Evolutionary conservation across 2,113 vertebrate genomes (phyloP), one percentile per base, ranked within the genome.

Genomic region (Lontra canadensis): DNA sequence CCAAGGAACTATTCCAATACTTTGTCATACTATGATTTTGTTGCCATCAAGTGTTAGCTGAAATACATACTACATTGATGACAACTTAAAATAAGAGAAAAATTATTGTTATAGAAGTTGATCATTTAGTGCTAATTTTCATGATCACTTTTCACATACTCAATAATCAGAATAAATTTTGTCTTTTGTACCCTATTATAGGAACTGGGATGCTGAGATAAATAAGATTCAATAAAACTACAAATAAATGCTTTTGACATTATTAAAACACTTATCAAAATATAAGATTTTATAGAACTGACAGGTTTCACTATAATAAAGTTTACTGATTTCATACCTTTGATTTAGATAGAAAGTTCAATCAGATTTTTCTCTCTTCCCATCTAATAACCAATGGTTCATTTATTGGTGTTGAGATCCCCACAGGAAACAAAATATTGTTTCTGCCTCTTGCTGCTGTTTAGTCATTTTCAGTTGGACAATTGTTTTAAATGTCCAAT

Each of bases 241-340:
- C 25, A 88, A 88, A 92, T 39, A 63, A 88, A 36, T 6, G 6
- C 78, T 88, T 76, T 86, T 57, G 74, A 80, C 23, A 73, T 78
- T 86, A 95, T 80, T 61, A 88, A 83, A 88, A 94, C 78, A 79
- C 31, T 90, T 93, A 29, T 88, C 42, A 94, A 96, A 97, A 73
- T 69, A 67, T 31, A 31, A 87, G 36, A 95, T 49, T 96, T 81
- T 88, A 26, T 63, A 92, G 31, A 94, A 88, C 82, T 78, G 15
- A 83, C 26, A 83, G 7, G 20, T 88, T 84, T 96, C 55, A 61
- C n/a, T 78, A 15, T 49, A 88, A 55, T 65, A 92, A 95, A 6
- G 23, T 82, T 83, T 87, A 80, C 3, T 90, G 36, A 96, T 39
- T 80, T 79, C 79, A 78, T 91, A 63, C 7, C 61, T 82, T 89